Evolutionary conservation across 2,797 vertebrate species (phyloP), one percentile per base, ranked within the genome.

Genomic region (Gadopsis bispinosus): DNA sequence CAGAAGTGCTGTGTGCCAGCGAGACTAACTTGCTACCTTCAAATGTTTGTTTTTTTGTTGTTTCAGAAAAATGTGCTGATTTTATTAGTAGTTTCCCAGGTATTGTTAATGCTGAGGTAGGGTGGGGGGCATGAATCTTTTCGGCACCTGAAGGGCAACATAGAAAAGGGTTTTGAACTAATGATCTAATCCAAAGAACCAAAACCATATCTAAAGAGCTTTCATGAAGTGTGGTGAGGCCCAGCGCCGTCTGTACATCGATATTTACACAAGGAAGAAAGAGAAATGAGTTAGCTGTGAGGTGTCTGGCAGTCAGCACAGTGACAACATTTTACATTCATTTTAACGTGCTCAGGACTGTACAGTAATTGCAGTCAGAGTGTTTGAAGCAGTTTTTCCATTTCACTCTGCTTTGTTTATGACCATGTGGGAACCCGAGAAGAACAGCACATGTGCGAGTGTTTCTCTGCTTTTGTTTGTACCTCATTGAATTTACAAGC

Each of bases 401-500:
- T 77, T 65, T 77, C 65, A 5, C 43, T 62, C 22, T 0, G 0
- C 22, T 78, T 61, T 75, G 69, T 81, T 83, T 55, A 79, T 73
- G 75, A 62, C 55, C 50, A 17, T 22, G 74, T 73, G 47, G 65
- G 67, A 73, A 53, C 51, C 39, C 20, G 12, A 50, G 58, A 51
- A 70, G 48, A 81, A 69, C 75, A 60, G 66, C 69, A 73, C 72
- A 77, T 47, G 37, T 73, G 64, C 8, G 22, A 67, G 73, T 59
- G 60, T 73, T 55, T 83, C 72, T 41, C 43, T 48, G 39, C 43
- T 59, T 82, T 54, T 76, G 69, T 77, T 74, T 84, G 31, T 75
- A 73, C 55, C 66, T 75, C 9, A 5, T 61, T 78, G 33, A 3
- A 55, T 80, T 85, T 86, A 77, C 80, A 77, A 88, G 67, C 81